Evolutionary conservation across 2,797 vertebrate species (phyloP).

Genomic region (Sebastes variabilis): DNA sequence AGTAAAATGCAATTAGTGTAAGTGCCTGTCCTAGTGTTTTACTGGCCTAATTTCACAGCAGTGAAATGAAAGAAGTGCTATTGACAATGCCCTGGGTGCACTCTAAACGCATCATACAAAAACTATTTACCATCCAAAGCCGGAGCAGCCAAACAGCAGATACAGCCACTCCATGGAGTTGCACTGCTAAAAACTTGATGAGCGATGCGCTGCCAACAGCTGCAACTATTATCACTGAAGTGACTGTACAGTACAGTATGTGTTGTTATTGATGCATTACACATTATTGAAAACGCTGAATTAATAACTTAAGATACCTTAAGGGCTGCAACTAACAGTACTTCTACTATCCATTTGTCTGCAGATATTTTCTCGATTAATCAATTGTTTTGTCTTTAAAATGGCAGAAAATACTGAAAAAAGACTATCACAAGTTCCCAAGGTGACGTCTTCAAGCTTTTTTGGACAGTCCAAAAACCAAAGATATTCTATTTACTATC

Average conservation of each 20-base stretch:
- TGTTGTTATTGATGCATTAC: neutral
- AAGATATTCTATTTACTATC: neutral
- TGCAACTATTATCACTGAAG: neutral
- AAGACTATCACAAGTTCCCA: neutral
- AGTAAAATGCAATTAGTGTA: conserved; percentile 71
- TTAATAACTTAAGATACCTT: neutral
- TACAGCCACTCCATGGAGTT: conserved; percentile 2
- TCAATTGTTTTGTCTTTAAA: neutral
- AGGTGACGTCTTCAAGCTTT: neutral
- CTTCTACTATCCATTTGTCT: neutral
- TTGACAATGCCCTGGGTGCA: conserved; percentile 51
- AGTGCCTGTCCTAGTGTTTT: conserved; percentile 67
- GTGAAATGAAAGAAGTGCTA: conserved; percentile 52
- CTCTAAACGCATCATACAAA: conserved; percentile 53
- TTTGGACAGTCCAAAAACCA: neutral
- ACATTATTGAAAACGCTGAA: neutral
- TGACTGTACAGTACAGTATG: neutral
- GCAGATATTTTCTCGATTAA: neutral
- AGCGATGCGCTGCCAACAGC: neutral
- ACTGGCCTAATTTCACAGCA: conserved; percentile 63
- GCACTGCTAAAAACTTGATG: conserved; percentile 21
- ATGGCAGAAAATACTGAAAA: neutral
- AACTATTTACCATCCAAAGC: conserved; percentile 36
- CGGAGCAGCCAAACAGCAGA: conserved; percentile 29
- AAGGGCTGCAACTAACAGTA: neutral